Percentiles rank a stretch among this genome's conserved stretches.
These are phyloP conservation scores for Palythoa caribaeorum DNA, from an alignment of 92 coral and sea anemone species.

Conservation along the genomic window DNA sequence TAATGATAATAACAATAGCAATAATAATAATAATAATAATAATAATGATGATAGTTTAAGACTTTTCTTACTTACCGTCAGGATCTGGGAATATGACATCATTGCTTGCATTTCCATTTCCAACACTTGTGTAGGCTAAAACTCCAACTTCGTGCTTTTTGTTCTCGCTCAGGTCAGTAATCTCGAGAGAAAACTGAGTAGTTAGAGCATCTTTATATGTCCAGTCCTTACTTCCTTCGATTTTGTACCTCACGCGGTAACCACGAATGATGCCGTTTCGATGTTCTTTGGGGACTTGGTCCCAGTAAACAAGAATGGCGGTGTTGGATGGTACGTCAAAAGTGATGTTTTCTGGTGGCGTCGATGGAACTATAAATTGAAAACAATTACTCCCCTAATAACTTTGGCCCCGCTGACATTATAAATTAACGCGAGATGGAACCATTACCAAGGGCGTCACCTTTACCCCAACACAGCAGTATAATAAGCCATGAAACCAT, in stretches of 20 bases:
- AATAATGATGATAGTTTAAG: too few species aligned
- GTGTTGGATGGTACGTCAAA: conserved; percentile 63
- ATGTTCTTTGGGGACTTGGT: conserved; percentile 60
- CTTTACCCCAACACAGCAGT: too few species aligned
- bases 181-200: conserved; percentile 40
- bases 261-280: conserved; percentile 81
- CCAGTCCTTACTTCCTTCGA: conserved; percentile 41
- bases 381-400: background rate
- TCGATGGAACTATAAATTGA: conserved; percentile 64
- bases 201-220: conserved; percentile 46
- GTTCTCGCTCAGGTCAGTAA: conserved; percentile 57
- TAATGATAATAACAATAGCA: too few species aligned
- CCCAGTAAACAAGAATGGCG: conserved; percentile 56
- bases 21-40: too few species aligned
- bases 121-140: conserved; percentile 81
- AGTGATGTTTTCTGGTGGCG: conserved; percentile 72
- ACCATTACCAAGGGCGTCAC: too few species aligned
- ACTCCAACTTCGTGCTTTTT: conserved; percentile 73
- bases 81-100: conserved; percentile 71
- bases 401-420: too few species aligned
- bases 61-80: conserved; percentile 45
- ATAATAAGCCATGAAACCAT: too few species aligned
- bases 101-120: conserved; percentile 70
- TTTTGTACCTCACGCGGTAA: conserved; percentile 70
- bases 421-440: too few species aligned